phyloP scores from a whole-genome alignment of 2,888 invertebrate genomes.

The Laothoe populi region DNA sequence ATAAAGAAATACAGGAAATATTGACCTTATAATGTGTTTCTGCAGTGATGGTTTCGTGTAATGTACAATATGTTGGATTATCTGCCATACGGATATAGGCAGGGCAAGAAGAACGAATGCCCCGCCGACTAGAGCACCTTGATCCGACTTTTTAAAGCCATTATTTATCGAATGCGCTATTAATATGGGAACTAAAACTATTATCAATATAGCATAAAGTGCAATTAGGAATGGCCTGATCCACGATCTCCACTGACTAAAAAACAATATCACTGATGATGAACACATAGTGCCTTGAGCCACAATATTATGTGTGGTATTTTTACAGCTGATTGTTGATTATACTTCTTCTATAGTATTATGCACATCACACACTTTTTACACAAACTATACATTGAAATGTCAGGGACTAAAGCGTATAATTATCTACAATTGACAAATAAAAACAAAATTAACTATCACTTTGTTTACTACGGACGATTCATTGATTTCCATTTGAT shows the following conservation, averaged over 20 bases:
- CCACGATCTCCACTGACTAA: constrained; percentile 92
- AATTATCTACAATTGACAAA: constrained; percentile 10
- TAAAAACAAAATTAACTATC: constrained; percentile 17
- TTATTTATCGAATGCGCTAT: constrained; percentile 92
- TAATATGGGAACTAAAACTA: constrained; percentile 93
- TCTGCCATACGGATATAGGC: constrained; percentile 97
- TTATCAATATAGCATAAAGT: constrained; percentile 91
- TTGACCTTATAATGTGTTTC: constrained; percentile 96
- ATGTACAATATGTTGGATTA: constrained; percentile 96
- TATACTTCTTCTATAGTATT: constrained; percentile 31
- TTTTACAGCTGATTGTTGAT: constrained; percentile 4
- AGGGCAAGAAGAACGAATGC: constrained; percentile 96
- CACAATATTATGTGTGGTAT: constrained; percentile 29
- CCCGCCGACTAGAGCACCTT: constrained; percentile 93
- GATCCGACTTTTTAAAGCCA: constrained; percentile 91
- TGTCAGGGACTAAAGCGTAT: background rate
- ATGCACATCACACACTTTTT: constrained; percentile 42
- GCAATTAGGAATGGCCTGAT: constrained; percentile 93
- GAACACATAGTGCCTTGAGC: constrained; percentile 66
- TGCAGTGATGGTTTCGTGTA: constrained; percentile 96
- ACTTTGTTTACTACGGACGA: constrained; percentile 25
- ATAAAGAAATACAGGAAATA: constrained; percentile 26
- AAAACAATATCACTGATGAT: constrained; percentile 62
- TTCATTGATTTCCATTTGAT: background rate
- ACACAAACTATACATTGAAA: background rate